Conservation (phyloP, 1,140 invertebrate genomes). For the Micrasema minimum region DNA sequence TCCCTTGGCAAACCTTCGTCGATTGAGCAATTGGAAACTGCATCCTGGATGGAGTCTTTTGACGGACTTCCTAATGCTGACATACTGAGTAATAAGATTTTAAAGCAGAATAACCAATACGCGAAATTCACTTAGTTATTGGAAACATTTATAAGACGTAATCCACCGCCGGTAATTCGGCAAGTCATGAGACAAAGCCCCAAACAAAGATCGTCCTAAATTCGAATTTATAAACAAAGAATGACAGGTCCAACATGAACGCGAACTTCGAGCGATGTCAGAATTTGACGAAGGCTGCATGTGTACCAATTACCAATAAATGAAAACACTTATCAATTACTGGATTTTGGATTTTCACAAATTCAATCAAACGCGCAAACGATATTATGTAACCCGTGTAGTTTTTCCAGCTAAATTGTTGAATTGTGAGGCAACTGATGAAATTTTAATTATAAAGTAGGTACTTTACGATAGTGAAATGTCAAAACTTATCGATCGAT, state of each 20-base stretch:
- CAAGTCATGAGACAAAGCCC: background rate
- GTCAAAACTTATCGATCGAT: conserved; percentile 19
- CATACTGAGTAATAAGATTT: conserved; percentile 53
- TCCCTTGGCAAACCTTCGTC: conserved; percentile 68
- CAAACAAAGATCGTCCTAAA: conserved; percentile 1
- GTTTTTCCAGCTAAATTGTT: too few species aligned
- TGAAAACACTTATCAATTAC: too few species aligned
- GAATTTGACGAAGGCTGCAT: too few species aligned
- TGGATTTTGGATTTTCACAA: too few species aligned
- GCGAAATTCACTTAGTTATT: too few species aligned
- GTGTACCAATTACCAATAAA: too few species aligned
- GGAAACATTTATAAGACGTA: conserved; percentile 1
- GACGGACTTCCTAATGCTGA: conserved; percentile 61
- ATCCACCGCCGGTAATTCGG: background rate
- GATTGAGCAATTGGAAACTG: conserved; percentile 61
- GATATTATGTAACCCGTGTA: too few species aligned
- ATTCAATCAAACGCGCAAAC: too few species aligned
- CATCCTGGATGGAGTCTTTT: conserved; percentile 60
- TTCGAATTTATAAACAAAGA: conserved; percentile 35
- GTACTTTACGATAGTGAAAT: background rate
- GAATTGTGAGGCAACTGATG: too few species aligned
- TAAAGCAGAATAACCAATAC: too few species aligned
- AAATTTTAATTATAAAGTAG: too few species aligned
- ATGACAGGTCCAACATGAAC: conserved; percentile 19
- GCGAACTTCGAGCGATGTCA: background rate